Conservation (phyloP, 2,888 invertebrate genomes). For the Parnassius mnemosyne region DNA sequence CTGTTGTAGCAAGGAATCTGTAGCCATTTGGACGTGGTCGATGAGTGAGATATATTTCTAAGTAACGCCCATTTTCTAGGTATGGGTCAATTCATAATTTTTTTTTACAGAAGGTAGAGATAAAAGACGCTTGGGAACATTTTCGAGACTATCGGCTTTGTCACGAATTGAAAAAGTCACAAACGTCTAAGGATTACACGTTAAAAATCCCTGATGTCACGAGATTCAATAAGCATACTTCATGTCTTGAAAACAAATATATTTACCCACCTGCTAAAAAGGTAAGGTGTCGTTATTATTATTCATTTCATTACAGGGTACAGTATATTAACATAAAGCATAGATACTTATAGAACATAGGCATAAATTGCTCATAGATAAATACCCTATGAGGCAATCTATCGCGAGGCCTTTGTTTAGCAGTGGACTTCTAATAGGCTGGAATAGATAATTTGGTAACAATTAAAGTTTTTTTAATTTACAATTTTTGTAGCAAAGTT, state of each 20-base stretch:
- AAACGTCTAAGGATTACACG: conserved; percentile 49
- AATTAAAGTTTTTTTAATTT: too few species aligned
- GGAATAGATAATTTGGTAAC: too few species aligned
- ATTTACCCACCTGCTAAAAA: conserved; percentile 53
- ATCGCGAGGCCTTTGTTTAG: too few species aligned
- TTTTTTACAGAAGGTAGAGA: conserved; percentile 44
- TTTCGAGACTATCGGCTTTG: conserved; percentile 56
- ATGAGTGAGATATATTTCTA: too few species aligned
- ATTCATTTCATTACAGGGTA: neutral
- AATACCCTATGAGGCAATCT: too few species aligned
- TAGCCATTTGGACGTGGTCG: too few species aligned
- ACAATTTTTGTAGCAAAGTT: too few species aligned
- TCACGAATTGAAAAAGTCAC: conserved; percentile 50
- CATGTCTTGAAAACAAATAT: conserved; percentile 53
- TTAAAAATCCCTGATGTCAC: conserved; percentile 53
- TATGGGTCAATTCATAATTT: neutral
- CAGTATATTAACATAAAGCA: neutral
- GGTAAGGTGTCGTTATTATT: conserved; percentile 38
- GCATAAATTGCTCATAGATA: too few species aligned
- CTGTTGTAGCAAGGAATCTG: too few species aligned
- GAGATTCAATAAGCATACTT: conserved; percentile 59
- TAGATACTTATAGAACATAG: neutral
- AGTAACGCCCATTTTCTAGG: too few species aligned
- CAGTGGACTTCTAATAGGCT: too few species aligned
- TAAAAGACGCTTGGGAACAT: conserved; percentile 50